phyloP scores from a whole-genome alignment of 30 jellyfish, hydroid and myxozoan species.

The Calvadosia cruxmelitensis region DNA sequence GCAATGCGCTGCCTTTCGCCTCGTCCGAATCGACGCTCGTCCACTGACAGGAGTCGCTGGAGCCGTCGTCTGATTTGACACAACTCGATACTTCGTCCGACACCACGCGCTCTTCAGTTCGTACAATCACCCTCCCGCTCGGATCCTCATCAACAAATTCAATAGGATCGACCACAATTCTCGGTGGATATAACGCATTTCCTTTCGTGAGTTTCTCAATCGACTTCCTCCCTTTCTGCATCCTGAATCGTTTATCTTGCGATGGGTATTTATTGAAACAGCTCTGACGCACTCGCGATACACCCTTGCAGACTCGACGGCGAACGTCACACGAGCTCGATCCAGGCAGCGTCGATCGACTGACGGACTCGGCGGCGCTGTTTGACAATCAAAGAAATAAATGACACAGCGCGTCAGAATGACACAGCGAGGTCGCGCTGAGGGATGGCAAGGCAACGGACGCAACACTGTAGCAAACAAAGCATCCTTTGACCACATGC shows the following conservation, averaged over 20 bases:
- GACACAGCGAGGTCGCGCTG: too few species aligned
- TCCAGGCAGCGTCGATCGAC: neutral
- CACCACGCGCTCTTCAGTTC: neutral
- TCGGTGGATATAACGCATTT: neutral
- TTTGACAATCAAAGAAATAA: too few species aligned
- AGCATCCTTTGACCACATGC: too few species aligned
- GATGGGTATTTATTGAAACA: neutral
- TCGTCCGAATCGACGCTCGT: neutral
- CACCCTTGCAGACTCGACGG: neutral
- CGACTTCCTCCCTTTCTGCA: neutral
- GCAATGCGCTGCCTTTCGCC: neutral
- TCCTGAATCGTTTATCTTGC: neutral
- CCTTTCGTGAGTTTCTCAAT: neutral
- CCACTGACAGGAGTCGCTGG: slow-evolving; percentile 1
- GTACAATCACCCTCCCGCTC: neutral
- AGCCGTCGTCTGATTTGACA: neutral
- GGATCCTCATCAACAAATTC: neutral
- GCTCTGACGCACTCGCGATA: neutral
- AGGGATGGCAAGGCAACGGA: too few species aligned
- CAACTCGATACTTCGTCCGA: neutral
- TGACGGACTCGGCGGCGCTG: neutral
- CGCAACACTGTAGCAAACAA: too few species aligned
- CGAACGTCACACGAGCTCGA: neutral
- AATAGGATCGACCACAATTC: neutral
- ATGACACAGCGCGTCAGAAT: too few species aligned